phyloP scores from a whole-genome alignment of 2,888 invertebrate species.

The Eilema griseolum region DNA sequence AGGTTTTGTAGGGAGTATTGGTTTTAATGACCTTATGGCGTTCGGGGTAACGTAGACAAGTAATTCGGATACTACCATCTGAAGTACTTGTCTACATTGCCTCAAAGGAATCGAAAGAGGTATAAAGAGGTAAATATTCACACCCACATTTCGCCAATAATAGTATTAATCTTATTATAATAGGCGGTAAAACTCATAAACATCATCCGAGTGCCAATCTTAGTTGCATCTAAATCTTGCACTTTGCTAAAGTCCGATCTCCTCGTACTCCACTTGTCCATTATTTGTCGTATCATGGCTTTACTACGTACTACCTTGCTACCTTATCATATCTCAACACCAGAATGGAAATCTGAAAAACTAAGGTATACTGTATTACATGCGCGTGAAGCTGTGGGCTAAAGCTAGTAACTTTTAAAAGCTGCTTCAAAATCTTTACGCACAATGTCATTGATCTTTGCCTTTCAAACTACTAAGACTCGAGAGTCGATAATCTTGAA shows the following conservation, averaged over 20 bases:
- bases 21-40: no score
- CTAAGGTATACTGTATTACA: neutral
- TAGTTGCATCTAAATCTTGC: no score
- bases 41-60: no score
- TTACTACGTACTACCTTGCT: no score
- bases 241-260: no score
- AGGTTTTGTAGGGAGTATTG: neutral
- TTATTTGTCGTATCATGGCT: no score
- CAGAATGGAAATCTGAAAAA: no score
- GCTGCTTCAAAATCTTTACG: neutral
- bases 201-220: no score
- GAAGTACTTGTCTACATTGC: no score
- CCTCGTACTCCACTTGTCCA: neutral
- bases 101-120: no score
- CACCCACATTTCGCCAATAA: neutral
- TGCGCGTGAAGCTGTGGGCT: neutral
- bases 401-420: neutral
- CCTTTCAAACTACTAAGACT: slow-evolving; percentile 6
- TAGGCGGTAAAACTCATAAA: neutral
- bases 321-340: no score
- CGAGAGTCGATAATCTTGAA: slow-evolving; percentile 1
- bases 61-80: neutral
- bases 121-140: no score
- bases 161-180: neutral
- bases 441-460: slow-evolving; percentile 2